Evolutionary conservation across 2,797 vertebrate genomes (phyloP).

Genomic region (Chelon auratus): DNA sequence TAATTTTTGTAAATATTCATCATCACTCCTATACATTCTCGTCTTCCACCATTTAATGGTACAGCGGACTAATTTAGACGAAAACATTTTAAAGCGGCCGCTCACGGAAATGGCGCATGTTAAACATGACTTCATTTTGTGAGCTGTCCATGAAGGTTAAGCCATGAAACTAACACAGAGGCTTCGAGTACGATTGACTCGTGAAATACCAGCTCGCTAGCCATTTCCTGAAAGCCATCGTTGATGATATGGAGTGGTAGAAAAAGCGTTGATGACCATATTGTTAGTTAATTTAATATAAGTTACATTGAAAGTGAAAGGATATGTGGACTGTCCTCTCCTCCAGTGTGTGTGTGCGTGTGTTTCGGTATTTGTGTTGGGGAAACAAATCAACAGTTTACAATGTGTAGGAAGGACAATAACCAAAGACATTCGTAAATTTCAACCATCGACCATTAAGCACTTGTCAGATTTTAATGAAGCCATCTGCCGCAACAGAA

Average conservation of each 20-base stretch:
- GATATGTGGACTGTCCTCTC: constrained; percentile 7
- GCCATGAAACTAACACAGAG: constrained; percentile 5
- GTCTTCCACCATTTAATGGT: constrained; percentile 18
- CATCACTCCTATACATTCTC: not conserved
- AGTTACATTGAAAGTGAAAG: not conserved
- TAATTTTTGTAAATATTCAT: constrained; percentile 9
- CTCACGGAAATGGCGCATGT: not conserved
- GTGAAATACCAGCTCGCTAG: constrained; percentile 4
- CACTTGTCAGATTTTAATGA: constrained; percentile 67
- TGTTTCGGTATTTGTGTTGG: constrained; percentile 11
- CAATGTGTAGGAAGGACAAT: constrained; percentile 54
- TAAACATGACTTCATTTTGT: constrained; percentile 18
- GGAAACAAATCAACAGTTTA: constrained; percentile 51
- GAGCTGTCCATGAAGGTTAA: not conserved
- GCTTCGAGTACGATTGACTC: constrained; percentile 27
- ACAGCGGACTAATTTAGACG: not conserved
- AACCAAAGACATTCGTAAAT: constrained; percentile 62
- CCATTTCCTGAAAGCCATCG: constrained; percentile 1
- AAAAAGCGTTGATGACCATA: not conserved
- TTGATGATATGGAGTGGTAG: not conserved
- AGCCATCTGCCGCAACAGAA: constrained; percentile 63
- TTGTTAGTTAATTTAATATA: constrained; percentile 12
- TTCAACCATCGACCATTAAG: constrained; percentile 45
- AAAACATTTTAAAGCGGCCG: not conserved
- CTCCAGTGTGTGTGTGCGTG: constrained; percentile 5